Percentiles rank a stretch among this genome's conserved stretches.
Evolutionary conservation across 1,140 invertebrate genomes (phyloP).

Genomic region (Leptonema lineaticorne): DNA sequence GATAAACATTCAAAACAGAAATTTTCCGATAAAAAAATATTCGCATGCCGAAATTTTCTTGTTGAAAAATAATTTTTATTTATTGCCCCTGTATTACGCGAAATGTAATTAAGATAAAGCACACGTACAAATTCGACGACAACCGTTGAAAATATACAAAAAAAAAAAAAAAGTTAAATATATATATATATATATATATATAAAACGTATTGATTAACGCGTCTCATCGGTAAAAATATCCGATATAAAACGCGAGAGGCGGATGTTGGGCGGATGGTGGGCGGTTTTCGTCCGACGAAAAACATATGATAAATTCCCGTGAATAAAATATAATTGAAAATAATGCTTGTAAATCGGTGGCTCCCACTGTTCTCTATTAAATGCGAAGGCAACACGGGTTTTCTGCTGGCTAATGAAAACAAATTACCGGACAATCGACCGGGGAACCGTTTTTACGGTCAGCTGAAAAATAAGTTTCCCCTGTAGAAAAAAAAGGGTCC

Average conservation of each 20-base stretch:
- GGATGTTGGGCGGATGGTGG: background rate
- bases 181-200: no score
- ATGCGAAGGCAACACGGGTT: constrained; percentile 16
- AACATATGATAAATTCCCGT: background rate
- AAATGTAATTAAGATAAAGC: no score
- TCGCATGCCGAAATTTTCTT: no score
- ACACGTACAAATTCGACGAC: no score
- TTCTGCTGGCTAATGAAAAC: constrained; percentile 22
- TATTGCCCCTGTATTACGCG: no score
- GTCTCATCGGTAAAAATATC: no score
- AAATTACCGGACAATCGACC: constrained; percentile 26
- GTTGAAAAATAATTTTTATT: no score
- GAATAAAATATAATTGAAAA: constrained; percentile 22
- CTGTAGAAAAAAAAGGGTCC: constrained; percentile 22
- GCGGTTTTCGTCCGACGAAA: background rate
- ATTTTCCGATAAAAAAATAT: no score
- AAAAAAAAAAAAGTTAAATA: no score
- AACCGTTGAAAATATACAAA: no score
- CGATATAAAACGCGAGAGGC: background rate
- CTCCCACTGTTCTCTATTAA: constrained; percentile 22
- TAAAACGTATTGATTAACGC: no score
- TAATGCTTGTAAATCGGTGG: constrained; percentile 22
- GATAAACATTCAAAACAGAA: no score
- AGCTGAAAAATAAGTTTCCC: constrained; percentile 27
- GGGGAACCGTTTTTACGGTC: constrained; percentile 16